A percentile compares a stretch with the other conserved stretches of the same genome.
phyloP scores from a whole-genome alignment of 2,797 vertebrate species.

The Knipowitschia caucasica region DNA sequence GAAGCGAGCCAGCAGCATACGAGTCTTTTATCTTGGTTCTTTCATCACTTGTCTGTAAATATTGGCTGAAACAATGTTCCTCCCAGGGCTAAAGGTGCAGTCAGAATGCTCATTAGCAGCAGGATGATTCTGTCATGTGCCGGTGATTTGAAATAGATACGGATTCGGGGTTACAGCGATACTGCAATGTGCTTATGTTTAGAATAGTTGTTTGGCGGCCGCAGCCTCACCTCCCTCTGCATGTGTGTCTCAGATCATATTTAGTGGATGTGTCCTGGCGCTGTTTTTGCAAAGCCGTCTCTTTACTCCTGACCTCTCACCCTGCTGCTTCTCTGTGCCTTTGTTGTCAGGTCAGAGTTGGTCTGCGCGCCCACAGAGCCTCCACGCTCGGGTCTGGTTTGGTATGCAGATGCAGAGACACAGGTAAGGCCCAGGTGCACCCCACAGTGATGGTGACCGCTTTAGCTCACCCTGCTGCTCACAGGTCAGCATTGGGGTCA shows the following conservation, averaged over 20 bases:
- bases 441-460: constrained; percentile 59
- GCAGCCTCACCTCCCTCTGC: constrained; percentile 62
- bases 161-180: neutral
- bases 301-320: constrained; percentile 70
- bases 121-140: constrained; percentile 51
- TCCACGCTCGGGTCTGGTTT: constrained; percentile 55
- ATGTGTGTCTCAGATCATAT: constrained; percentile 67
- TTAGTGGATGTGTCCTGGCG: constrained; percentile 62
- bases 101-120: constrained; percentile 45
- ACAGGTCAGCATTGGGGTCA: constrained; percentile 73
- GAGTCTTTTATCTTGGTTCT: constrained; percentile 61
- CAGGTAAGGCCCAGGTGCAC: constrained; percentile 78
- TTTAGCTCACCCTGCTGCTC: constrained; percentile 52
- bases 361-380: constrained; percentile 47
- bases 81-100: constrained; percentile 57
- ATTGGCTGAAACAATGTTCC: constrained; percentile 58
- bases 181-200: neutral
- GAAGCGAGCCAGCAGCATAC: constrained; percentile 54
- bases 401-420: constrained; percentile 67
- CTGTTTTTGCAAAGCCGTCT: constrained; percentile 64
- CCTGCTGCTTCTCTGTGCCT: constrained; percentile 58
- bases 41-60: constrained; percentile 60
- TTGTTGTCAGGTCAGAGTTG: constrained; percentile 77
- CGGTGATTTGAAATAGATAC: constrained; percentile 24
- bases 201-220: constrained; percentile 50